Base-by-base conservation (phyloP, 2,797 vertebrate species). In the Aselliscus stoliczkanus region DNA sequence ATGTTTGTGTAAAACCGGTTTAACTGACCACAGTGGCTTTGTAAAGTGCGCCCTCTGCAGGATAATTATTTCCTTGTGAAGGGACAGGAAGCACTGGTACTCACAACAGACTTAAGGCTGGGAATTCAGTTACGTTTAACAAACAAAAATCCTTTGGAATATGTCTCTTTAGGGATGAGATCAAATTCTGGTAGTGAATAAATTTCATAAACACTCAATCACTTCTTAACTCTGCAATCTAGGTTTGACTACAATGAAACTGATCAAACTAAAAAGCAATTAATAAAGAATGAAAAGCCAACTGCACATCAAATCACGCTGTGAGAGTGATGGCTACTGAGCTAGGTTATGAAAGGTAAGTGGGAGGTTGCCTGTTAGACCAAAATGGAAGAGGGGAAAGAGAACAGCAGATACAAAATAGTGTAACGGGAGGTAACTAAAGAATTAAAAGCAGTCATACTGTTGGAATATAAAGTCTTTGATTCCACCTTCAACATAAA, bases 41-140 rank as follows among this genome's bases (percentile, higher is more conserved):
- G 72, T 73, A 84, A 80, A 18, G 20, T 70, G 92, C 5, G 34
- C 87, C 84, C 93, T 85, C 88, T 95, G 50, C 58, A 96, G 95
- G 88, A 69, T n/a, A 92, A 86, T 44, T 90, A 67, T 56, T 84
- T 96, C 54, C 77, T 91, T n/a, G 20, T 31, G 4, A 54, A 34
- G 93, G n/a, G 69, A 79, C 52, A 58, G 1, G 20, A 91, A 60
- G 21, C 31, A 25, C 7, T 11, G 20, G 13, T 18, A 70, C 15
- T 52, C 20, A 34, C 18, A 37, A 58, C 2, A 69, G 42, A 90
- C 23, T 15, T 81, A 52, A 80, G 39, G 88, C 10, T 3, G 42
- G 27, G 34, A 77, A 72, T 73, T 92, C 13, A 62, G 23, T 64
- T 70, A 64, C 20, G 37, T 60, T 93, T 80, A 88, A 91, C 15